Evolutionary conservation across 2,888 invertebrate species (phyloP).

Genomic region (Seira sanloemensis): DNA sequence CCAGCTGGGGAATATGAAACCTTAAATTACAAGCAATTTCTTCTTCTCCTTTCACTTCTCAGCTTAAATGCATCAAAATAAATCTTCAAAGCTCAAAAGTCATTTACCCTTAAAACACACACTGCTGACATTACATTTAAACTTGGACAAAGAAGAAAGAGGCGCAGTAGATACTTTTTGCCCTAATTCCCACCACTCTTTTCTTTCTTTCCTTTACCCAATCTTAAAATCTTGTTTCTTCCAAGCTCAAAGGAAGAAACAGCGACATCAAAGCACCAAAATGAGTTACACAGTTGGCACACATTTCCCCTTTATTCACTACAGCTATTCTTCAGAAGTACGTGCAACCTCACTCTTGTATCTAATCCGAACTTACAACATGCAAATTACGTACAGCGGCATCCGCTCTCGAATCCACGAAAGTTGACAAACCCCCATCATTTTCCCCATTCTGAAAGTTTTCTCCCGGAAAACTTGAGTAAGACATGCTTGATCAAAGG

Average conservation of each 20-base stretch:
- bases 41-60: background rate
- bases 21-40: background rate
- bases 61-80: background rate
- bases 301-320: no score
- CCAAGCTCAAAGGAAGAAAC: no score
- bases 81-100: background rate
- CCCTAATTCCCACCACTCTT: background rate
- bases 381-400: no score
- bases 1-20: background rate
- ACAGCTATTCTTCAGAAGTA: no score
- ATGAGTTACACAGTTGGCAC: no score
- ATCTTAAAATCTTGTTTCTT: no score
- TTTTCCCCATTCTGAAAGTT: background rate
- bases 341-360: no score
- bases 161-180: background rate
- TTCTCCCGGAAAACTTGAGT: background rate
- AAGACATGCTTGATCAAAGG: background rate
- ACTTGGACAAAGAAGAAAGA: background rate
- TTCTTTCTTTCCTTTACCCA: no score
- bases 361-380: no score
- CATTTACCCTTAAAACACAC: background rate
- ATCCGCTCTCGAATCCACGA: no score
- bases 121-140: background rate
- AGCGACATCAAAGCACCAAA: no score
- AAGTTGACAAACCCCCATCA: background rate